These are phyloP conservation scores for Melieria crassipennis DNA, from an alignment of 2,888 invertebrate species.

Conservation along the genomic window DNA sequence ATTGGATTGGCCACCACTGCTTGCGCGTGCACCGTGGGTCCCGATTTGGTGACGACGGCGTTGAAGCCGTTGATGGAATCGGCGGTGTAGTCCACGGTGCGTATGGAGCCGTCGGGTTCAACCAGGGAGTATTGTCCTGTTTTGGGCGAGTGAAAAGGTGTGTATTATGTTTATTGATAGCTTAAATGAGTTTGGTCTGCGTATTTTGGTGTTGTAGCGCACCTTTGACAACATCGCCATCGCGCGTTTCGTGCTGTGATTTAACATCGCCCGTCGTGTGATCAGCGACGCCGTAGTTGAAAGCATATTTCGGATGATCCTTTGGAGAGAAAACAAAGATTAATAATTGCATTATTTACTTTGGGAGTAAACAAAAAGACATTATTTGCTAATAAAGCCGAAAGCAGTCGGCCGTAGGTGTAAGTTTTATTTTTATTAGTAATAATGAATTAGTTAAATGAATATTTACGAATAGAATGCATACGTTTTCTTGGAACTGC, in stretches of 20 bases:
- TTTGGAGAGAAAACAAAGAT: constrained; percentile 46
- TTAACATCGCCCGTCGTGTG: constrained; percentile 70
- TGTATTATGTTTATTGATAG: background rate
- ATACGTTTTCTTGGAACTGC: too few relatives aligned
- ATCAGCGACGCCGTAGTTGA: constrained; percentile 74
- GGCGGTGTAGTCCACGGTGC: constrained; percentile 65
- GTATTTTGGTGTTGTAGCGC: constrained; percentile 18
- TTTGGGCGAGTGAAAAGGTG: background rate
- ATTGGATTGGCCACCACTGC: constrained; percentile 60
- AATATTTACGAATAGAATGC: too few relatives aligned
- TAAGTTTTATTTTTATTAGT: too few relatives aligned
- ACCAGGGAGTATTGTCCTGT: constrained; percentile 65
- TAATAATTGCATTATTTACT: too few relatives aligned
- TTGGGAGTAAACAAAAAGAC: too few relatives aligned
- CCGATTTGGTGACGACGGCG: constrained; percentile 65
- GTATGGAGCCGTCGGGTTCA: constrained; percentile 65
- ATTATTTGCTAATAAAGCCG: too few relatives aligned
- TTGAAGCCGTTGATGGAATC: constrained; percentile 65
- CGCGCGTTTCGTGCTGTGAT: constrained; percentile 73
- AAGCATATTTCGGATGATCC: constrained; percentile 72
- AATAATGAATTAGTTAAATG: too few relatives aligned
- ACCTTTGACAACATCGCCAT: constrained; percentile 75
- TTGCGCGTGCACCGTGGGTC: constrained; percentile 64
- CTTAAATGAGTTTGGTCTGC: too few relatives aligned
- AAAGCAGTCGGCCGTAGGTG: too few relatives aligned